A percentile compares a stretch with the other conserved stretches of the same genome.
phyloP scores from a whole-genome alignment of 1,140 invertebrate genomes.

The Paramacrobiotus metropolitanus region DNA sequence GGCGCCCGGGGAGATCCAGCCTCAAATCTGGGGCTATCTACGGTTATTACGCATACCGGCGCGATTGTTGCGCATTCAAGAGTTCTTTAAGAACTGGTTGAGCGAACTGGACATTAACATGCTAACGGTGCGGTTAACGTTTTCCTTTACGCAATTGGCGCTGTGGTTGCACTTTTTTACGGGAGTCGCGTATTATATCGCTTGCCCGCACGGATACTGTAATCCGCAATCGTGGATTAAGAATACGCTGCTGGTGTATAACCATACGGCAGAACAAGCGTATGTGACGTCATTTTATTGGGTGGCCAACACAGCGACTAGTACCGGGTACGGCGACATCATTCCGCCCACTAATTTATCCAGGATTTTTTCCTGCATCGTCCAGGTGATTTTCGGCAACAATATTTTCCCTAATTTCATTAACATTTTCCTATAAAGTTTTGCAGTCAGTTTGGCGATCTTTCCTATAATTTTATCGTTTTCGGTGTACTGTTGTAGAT shows the following conservation, averaged over 20 bases:
- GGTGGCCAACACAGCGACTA: slow-evolving; percentile 7
- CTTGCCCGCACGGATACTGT: neutral
- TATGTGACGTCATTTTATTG: neutral
- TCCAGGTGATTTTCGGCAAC: too few relatives aligned
- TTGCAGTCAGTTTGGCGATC: too few relatives aligned
- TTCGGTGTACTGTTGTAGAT: too few relatives aligned
- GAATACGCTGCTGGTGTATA: neutral
- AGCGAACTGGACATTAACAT: neutral
- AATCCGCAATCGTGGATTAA: neutral
- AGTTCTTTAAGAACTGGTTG: neutral
- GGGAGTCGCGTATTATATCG: neutral
- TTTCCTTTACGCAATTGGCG: neutral
- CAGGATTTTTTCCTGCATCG: neutral
- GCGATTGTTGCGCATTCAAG: neutral
- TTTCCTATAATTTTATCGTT: too few relatives aligned
- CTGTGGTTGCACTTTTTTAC: neutral
- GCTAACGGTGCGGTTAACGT: neutral
- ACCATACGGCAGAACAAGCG: neutral
- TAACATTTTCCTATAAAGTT: too few relatives aligned
- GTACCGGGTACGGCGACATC: slow-evolving; percentile 11
- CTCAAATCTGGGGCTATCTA: neutral
- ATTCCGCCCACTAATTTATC: neutral
- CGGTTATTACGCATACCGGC: neutral
- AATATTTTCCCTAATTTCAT: too few relatives aligned
- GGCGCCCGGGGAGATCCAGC: neutral